Percentiles rank a stretch among this genome's conserved stretches.
Evolutionary conservation across 1,140 invertebrate genomes (phyloP).

Genomic region (Platyscapa corneri): DNA sequence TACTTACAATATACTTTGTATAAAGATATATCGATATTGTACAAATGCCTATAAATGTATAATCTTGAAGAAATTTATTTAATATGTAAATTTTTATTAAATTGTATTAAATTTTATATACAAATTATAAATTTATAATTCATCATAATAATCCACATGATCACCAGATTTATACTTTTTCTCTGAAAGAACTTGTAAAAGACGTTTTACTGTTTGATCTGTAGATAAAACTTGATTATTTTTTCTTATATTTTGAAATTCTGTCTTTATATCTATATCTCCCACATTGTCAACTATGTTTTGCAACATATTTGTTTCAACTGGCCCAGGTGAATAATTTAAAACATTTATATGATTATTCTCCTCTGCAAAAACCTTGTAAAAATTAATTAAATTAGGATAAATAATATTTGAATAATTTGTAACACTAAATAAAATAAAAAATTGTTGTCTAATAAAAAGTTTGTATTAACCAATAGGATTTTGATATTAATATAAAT

Average conservation of each 20-base stretch:
- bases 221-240: conserved; percentile 82
- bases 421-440: too few relatives aligned
- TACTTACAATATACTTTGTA: neutral
- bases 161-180: conserved; percentile 87
- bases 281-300: conserved; percentile 77
- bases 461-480: too few relatives aligned
- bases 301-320: conserved; percentile 93
- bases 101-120: conserved; percentile 12
- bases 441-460: too few relatives aligned
- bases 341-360: conserved; percentile 84
- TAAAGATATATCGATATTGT: neutral
- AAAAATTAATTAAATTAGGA: conserved; percentile 8
- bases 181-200: conserved; percentile 82
- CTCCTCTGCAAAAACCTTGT: conserved; percentile 85
- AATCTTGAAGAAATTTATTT: neutral
- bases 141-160: conserved; percentile 91
- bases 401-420: too few relatives aligned
- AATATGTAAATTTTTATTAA: neutral
- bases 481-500: too few relatives aligned
- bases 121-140: conserved; percentile 55
- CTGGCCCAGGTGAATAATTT: conserved; percentile 95
- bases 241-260: conserved; percentile 77
- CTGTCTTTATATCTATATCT: conserved; percentile 77
- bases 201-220: conserved; percentile 83
- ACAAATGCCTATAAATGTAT: too few relatives aligned